Evolutionary conservation across 2,113 vertebrate genomes (phyloP).

Genomic region (Acanthisitta chloris): DNA sequence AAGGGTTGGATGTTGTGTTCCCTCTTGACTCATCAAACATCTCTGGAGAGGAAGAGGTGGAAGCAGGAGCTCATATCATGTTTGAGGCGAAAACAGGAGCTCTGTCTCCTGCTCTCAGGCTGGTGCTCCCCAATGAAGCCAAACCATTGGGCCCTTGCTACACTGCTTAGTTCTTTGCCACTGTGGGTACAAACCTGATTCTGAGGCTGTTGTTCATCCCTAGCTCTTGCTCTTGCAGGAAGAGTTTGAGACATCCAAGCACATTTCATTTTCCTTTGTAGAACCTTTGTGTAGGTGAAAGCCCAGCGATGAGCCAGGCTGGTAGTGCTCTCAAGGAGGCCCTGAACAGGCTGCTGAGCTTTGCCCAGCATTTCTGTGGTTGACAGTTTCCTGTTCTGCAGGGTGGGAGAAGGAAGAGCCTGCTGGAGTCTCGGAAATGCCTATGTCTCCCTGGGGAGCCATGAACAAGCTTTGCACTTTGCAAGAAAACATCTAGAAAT

Average conservation of each 20-base stretch:
- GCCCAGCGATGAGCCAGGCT: background rate
- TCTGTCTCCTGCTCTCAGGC: background rate
- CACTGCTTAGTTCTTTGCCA: background rate
- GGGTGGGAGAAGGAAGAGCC: conserved; percentile 94
- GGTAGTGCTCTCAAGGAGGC: background rate
- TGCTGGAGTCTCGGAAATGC: conserved; percentile 97
- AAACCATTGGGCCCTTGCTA: background rate
- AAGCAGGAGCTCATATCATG: too few relatives aligned
- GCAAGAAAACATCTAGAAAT: conserved; percentile 92
- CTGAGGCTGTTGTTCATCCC: background rate
- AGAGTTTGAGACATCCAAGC: background rate
- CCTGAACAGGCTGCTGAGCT: background rate
- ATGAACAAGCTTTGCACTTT: conserved; percentile 88
- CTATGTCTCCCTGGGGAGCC: conserved; percentile 89
- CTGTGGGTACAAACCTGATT: background rate
- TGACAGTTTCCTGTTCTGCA: conserved; percentile 63
- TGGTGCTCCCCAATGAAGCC: background rate
- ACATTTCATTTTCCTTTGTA: rapidly evolving
- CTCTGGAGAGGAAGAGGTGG: background rate
- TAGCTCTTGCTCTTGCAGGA: background rate
- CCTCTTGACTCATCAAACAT: background rate
- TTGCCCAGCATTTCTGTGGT: conserved; percentile 9
- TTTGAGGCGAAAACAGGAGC: too few relatives aligned
- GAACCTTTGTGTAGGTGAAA: background rate
- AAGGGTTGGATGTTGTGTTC: background rate